These are phyloP conservation scores for Neoscelio sp. DNA, from an alignment of 2,888 invertebrate species.

Conservation along the genomic window DNA sequence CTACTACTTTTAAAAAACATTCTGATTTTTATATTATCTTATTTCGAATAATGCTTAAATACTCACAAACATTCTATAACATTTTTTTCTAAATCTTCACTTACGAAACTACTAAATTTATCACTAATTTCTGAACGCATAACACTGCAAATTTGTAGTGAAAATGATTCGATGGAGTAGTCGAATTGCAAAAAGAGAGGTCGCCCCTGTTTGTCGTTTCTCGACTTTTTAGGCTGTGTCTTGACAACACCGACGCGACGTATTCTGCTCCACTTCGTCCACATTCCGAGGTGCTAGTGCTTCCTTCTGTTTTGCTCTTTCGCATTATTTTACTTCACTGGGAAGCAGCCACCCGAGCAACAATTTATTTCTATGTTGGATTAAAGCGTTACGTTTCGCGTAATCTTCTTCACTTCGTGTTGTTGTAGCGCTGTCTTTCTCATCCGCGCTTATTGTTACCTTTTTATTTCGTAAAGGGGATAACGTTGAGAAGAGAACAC, in stretches of 20 bases:
- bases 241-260: background rate
- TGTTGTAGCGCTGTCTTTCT: constrained; percentile 54
- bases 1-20: no score
- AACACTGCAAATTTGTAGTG: no score
- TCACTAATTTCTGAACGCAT: no score
- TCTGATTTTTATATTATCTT: no score
- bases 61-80: no score
- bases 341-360: constrained; percentile 59
- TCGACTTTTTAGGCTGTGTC: constrained; percentile 21
- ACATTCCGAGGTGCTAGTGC: constrained; percentile 18
- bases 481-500: constrained; percentile 36
- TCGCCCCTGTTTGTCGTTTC: constrained; percentile 12
- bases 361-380: constrained; percentile 73
- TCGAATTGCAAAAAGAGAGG: constrained; percentile 7
- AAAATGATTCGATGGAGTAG: background rate
- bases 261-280: constrained; percentile 34
- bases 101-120: no score
- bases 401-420: constrained; percentile 70
- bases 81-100: no score
- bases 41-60: no score
- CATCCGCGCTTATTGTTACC: constrained; percentile 50
- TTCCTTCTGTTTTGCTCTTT: constrained; percentile 51
- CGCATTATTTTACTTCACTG: constrained; percentile 60
- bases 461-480: constrained; percentile 45
- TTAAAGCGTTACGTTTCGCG: constrained; percentile 69